These are phyloP conservation scores for Urophycis tenuis DNA, from an alignment of 2,797 vertebrate species.

Conservation along the genomic window DNA sequence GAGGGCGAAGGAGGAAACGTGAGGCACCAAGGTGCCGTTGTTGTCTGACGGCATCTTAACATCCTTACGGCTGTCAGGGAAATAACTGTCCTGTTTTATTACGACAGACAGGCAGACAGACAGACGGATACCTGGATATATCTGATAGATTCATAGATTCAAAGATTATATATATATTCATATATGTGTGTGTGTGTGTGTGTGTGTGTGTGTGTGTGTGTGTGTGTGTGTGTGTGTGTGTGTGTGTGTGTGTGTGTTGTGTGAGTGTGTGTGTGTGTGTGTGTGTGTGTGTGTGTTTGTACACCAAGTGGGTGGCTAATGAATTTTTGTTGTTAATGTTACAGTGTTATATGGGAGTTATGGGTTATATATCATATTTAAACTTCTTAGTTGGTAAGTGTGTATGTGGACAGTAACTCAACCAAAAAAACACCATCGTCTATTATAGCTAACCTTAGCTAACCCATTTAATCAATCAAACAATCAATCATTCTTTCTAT, in stretches of 20 bases:
- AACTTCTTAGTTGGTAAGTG: not conserved
- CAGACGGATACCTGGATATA: not conserved
- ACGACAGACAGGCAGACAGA: constrained; percentile 4
- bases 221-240: not conserved
- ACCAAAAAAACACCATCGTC: too few relatives aligned
- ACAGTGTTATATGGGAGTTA: not conserved
- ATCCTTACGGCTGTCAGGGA: not conserved
- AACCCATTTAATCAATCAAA: not conserved
- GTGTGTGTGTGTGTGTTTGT: too few relatives aligned
- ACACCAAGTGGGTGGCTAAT: not conserved
- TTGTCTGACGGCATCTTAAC: not conserved
- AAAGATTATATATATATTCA: not conserved
- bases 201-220: not conserved
- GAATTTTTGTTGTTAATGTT: not conserved
- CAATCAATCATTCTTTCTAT: not conserved
- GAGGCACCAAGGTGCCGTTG: not conserved
- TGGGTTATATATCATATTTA: not conserved
- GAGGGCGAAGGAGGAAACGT: not conserved
- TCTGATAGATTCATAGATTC: not conserved
- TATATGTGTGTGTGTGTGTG: not conserved
- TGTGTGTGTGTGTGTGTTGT: not conserved
- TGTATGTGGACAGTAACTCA: not conserved
- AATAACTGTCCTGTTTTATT: not conserved
- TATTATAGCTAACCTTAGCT: too few relatives aligned
- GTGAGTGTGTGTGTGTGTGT: too few relatives aligned